Percentiles rank a stretch among this genome's conserved stretches.
These are phyloP conservation scores for Solea solea DNA, from an alignment of 2,113 vertebrate species.

Conservation along the genomic window DNA sequence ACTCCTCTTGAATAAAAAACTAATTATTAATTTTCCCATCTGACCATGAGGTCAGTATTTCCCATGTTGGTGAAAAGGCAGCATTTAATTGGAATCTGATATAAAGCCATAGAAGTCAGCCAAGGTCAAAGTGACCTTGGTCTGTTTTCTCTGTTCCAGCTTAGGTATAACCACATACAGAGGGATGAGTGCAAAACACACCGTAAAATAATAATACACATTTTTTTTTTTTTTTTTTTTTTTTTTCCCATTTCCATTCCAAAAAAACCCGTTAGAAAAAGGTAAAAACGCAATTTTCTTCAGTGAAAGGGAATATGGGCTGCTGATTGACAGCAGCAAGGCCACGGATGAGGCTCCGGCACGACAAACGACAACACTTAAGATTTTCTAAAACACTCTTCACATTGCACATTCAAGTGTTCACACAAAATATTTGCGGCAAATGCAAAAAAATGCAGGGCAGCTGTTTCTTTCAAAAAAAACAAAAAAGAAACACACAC, in stretches of 20 bases:
- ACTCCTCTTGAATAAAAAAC: not conserved
- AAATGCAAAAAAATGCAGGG: conserved; percentile 1
- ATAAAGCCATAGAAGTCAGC: conserved; percentile 3
- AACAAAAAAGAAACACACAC: conserved; percentile 1
- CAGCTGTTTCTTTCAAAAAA: conserved; percentile 24
- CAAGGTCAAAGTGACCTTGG: conserved; percentile 42
- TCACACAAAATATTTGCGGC: conserved; percentile 8
- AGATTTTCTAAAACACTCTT: conserved; percentile 18
- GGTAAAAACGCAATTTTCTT: conserved; percentile 28
- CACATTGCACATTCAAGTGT: conserved; percentile 11
- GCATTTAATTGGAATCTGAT: conserved; percentile 27
- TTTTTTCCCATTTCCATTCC: conserved; percentile 7
- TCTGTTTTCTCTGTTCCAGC: conserved; percentile 7
- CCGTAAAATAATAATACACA: not conserved
- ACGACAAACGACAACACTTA: conserved; percentile 6
- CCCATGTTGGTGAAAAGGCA: conserved; percentile 9
- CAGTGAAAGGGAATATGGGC: conserved; percentile 35
- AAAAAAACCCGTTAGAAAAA: conserved; percentile 18
- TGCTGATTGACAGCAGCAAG: conserved; percentile 26
- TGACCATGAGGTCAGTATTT: conserved; percentile 44
- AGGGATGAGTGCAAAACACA: not conserved
- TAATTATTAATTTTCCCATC: conserved; percentile 14
- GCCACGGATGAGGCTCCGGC: conserved; percentile 12
- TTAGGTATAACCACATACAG: not conserved
- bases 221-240: not conserved